Conservation (phyloP, 2,888 invertebrate species). For the Dasypolia templi region DNA sequence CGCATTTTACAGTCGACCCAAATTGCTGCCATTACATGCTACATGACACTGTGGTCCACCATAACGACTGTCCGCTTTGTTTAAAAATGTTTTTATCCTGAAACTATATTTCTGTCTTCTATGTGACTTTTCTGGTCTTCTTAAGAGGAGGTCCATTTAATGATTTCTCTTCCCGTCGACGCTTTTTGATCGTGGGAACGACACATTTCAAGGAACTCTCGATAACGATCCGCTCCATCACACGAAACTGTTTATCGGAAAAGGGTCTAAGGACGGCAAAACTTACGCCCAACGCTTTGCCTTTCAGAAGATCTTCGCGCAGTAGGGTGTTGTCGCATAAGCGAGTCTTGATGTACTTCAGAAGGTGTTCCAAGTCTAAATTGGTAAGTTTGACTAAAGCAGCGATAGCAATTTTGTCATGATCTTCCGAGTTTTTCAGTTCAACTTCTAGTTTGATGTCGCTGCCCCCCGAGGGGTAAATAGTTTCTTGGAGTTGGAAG, state of each 20-base stretch:
- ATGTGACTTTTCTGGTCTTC: slow-evolving; percentile 74
- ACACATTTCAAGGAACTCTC: slow-evolving; percentile 75
- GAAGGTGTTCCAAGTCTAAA: slow-evolving; percentile 77
- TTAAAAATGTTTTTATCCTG: slow-evolving; percentile 68
- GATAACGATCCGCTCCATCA: slow-evolving; percentile 82
- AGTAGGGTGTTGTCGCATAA: slow-evolving; percentile 77
- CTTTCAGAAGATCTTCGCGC: slow-evolving; percentile 82
- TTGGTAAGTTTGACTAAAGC: slow-evolving; percentile 80
- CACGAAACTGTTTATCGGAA: slow-evolving; percentile 81
- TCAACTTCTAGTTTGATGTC: slow-evolving; percentile 84
- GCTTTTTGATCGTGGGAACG: slow-evolving; percentile 73
- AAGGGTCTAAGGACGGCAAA: slow-evolving; percentile 83
- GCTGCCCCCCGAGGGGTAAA: slow-evolving; percentile 80
- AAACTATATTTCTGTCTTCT: slow-evolving; percentile 49
- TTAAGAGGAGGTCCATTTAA: slow-evolving; percentile 74
- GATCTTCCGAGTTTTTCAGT: slow-evolving; percentile 83
- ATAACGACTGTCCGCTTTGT: slow-evolving; percentile 78
- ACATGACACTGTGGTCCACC: slow-evolving; percentile 81
- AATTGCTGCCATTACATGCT: slow-evolving; percentile 86
- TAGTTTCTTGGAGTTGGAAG: slow-evolving; percentile 83
- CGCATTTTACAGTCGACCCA: slow-evolving; percentile 84
- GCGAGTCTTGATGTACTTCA: slow-evolving; percentile 81
- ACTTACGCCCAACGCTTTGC: slow-evolving; percentile 81
- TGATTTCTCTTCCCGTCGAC: slow-evolving; percentile 78
- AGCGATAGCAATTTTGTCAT: slow-evolving; percentile 85